Conservation (phyloP, 1,140 invertebrate species). For the Ptiloglossa arizonensis region DNA sequence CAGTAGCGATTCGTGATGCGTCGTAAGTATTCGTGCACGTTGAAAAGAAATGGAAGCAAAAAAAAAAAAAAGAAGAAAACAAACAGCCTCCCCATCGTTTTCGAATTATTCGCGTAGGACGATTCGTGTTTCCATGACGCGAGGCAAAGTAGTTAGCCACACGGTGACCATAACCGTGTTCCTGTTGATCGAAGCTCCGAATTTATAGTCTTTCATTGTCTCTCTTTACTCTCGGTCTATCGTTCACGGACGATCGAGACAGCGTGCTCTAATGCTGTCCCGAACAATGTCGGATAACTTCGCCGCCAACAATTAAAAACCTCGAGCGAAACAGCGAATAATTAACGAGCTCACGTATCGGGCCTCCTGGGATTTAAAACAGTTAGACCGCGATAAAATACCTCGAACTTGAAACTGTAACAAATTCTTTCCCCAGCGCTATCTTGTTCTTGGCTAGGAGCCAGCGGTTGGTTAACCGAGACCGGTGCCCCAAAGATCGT, state of each 20-base stretch:
- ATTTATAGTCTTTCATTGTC: too few relatives aligned
- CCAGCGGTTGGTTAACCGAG: conserved; percentile 42
- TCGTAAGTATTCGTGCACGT: conserved; percentile 59
- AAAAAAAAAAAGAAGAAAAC: too few relatives aligned
- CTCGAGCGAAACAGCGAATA: neutral
- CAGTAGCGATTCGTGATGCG: conserved; percentile 34
- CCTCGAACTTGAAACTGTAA: neutral
- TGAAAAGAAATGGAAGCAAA: conserved; percentile 40
- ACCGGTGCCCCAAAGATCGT: conserved; percentile 24
- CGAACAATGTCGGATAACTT: too few relatives aligned
- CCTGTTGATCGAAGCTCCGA: too few relatives aligned
- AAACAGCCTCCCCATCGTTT: neutral
- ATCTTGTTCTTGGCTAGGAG: conserved; percentile 19
- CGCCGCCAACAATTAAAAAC: neutral
- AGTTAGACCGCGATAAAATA: conserved; percentile 5
- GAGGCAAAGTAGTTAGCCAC: too few relatives aligned
- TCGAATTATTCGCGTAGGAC: neutral
- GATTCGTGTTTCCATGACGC: too few relatives aligned
- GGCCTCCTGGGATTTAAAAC: conserved; percentile 9
- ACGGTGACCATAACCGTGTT: too few relatives aligned
- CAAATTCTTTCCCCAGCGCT: conserved; percentile 18
- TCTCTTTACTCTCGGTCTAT: too few relatives aligned
- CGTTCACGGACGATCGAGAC: too few relatives aligned
- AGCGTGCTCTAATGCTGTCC: too few relatives aligned
- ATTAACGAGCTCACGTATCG: neutral